These are phyloP conservation scores for Tetranychus truncatus DNA, from an alignment of 2,888 invertebrate genomes.

Conservation along the genomic window DNA sequence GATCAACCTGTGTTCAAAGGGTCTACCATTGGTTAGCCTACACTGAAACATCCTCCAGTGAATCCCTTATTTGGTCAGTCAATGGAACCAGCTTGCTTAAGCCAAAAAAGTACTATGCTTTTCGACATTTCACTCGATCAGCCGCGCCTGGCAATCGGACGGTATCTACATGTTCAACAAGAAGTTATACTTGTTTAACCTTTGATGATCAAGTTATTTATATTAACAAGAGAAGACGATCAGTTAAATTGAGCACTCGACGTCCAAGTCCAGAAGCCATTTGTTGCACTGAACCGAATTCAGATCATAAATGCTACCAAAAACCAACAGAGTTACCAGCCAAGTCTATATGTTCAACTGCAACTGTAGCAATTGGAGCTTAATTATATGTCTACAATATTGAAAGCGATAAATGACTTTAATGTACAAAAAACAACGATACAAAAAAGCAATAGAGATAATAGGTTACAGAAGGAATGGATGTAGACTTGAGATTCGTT, in stretches of 20 bases:
- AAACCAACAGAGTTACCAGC: not conserved
- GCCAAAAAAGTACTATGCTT: not conserved
- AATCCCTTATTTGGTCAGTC: not conserved
- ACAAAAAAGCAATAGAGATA: too few relatives aligned
- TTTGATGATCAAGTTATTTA: not conserved
- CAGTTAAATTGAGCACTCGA: not conserved
- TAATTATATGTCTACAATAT: too few relatives aligned
- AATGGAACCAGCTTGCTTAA: not conserved
- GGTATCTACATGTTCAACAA: not conserved
- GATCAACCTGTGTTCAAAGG: not conserved
- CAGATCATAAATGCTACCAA: not conserved
- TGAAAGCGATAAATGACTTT: too few relatives aligned
- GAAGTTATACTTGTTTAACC: not conserved
- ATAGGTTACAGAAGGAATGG: too few relatives aligned
- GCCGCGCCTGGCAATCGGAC: not conserved
- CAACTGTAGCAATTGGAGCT: not conserved
- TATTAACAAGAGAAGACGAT: not conserved
- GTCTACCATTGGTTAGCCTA: not conserved
- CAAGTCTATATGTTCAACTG: not conserved
- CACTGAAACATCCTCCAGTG: not conserved
- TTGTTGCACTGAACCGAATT: not conserved
- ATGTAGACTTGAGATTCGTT: too few relatives aligned
- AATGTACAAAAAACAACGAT: too few relatives aligned
- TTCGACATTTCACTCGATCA: not conserved
- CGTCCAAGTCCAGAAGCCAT: not conserved